phyloP scores from a whole-genome alignment of 2,888 invertebrate genomes.

The Trachelus troglodyta region DNA sequence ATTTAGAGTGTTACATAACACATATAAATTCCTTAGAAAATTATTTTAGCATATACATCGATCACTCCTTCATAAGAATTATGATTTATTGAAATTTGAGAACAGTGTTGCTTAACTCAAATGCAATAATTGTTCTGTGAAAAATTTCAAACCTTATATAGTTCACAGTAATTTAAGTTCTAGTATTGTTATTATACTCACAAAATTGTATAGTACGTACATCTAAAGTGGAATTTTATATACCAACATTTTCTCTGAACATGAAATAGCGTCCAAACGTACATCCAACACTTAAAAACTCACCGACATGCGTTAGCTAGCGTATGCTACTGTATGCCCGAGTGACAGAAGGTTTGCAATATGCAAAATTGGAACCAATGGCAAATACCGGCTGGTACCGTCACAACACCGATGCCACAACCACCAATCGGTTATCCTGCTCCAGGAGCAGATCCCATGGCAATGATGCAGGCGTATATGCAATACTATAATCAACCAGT shows the following conservation, averaged over 20 bases:
- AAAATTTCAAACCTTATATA: neutral
- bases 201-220: neutral
- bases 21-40: neutral
- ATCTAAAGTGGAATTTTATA: neutral
- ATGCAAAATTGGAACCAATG: constrained; percentile 66
- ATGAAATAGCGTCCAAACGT: constrained; percentile 57
- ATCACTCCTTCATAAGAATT: neutral
- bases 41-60: neutral
- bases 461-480: constrained; percentile 64
- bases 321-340: constrained; percentile 38
- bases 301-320: constrained; percentile 53
- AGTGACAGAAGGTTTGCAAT: constrained; percentile 40
- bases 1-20: neutral
- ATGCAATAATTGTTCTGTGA: neutral
- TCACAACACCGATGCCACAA: constrained; percentile 58
- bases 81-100: neutral
- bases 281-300: constrained; percentile 54
- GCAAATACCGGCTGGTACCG: constrained; percentile 59
- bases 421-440: constrained; percentile 59
- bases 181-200: neutral
- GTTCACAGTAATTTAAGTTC: neutral
- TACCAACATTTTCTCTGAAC: constrained; percentile 47
- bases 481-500: constrained; percentile 65
- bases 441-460: constrained; percentile 60
- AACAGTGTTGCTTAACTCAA: neutral